Base-by-base conservation (phyloP, 2,797 vertebrate species). In the Acanthopagrus latus region DNA sequence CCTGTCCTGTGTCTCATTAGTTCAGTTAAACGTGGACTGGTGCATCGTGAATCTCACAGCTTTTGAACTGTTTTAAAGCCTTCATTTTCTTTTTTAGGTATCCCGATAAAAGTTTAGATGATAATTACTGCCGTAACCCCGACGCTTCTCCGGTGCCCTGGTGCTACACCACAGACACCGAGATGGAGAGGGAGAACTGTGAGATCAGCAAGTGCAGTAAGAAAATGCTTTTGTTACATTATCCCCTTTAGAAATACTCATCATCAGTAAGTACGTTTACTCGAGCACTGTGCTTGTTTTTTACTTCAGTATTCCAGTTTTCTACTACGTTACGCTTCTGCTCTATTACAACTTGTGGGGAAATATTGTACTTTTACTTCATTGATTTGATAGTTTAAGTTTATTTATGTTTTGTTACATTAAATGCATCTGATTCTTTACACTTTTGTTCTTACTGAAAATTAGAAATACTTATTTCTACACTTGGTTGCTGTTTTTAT, bases 61-160 rank as follows among this genome's bases (percentile, higher is more conserved):
- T 41, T 44, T 23, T n/a, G 5, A n/a, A 23, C 10, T 18, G 21
- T 33, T 58, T 51, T 17, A 41, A 56, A 5, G 18, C 7, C 13
- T 71, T 43, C 20, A 4, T 56, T 72, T 38, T 62, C 1, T 50
- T 50, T 51, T 16, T 29, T 6, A 99, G 98, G 88, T 99, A 99
- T 87, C 97, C 96, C 0, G 97, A 99, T 86, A 98, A 97, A 91
- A 96, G 95, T 64, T 89, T 99, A 78, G 97, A 97, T 6, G 97
- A 99, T 89, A 99, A 99, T 93, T 99, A 98, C 83, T 99, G 98
- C 77, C 97, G 98, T 59, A 99, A 99, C 77, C 98, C 98, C 0
- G 98, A 99, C 17, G 95, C 96, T 57, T 99, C 98, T 0, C 97
- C 97, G 1, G 92, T 96, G 48, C 97, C 98, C 66, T 99, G 98